Base-by-base conservation (phyloP, 2,888 invertebrate genomes). In the Orthosia cruda region DNA sequence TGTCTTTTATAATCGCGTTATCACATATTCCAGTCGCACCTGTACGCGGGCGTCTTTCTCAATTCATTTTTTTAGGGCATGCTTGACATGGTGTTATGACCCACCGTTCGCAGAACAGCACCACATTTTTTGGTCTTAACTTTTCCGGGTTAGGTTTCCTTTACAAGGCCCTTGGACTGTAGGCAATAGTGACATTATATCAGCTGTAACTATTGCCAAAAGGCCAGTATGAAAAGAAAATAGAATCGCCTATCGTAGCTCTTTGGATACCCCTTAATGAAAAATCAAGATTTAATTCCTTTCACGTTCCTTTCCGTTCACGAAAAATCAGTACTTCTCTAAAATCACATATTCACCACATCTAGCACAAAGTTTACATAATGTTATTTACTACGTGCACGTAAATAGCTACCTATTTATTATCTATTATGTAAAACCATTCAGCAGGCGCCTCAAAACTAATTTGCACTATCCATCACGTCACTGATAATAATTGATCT, bases 401-500 rank as follows among this genome's bases (percentile, higher is more conserved):
- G 65, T 71, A 65, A 64, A 47, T 59, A 74, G 49, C 66, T 63
- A 70, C 32, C n/a, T 57, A 67, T 70, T 55, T 68, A 72, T 55
- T 68, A 72, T 59, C 40, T 71, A 71, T 76, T 80, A 83, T 73
- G 73, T 76, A 83, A 75, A 79, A 32, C 54, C 69, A 72, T 82
- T 82, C 58, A 74, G 52, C 12, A 52, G 47, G 72, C 59, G 73
- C 58, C 68, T 74, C 49, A 74, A 67, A 84, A 81, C 83, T 78
- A 85, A 86, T 86, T 81, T 69, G 64, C 89, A 86, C 84, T 57
- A 85, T 90, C 86, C 63, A 88, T 89, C 87, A 80, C 81, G 85
- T 86, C 87, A 12, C 76, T 87, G 90, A 81, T 93, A 93, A 94
- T 91, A 93, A 94, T 91, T 91, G 90, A 71, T 91, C 91, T 88